Conservation (phyloP, 2,888 invertebrate genomes). For the Balanococcus diminutus region DNA sequence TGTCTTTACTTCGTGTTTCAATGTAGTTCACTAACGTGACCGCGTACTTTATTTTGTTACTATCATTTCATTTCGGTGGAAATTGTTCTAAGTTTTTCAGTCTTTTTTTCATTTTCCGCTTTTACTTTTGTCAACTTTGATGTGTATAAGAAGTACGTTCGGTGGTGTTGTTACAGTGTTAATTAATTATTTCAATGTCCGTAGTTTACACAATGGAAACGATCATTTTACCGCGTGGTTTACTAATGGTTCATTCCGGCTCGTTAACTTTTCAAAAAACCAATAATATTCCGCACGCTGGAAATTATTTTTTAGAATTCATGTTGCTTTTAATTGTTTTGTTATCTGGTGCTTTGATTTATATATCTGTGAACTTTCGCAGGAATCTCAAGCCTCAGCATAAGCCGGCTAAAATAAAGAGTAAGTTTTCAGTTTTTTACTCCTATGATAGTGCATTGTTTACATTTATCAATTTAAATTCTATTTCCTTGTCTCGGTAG, state of each 20-base stretch:
- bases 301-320: slow-evolving; percentile 35
- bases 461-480: background rate
- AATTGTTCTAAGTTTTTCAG: background rate
- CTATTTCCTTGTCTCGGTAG: background rate
- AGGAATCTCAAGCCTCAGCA: slow-evolving; percentile 27
- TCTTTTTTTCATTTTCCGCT: background rate
- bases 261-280: slow-evolving; percentile 44
- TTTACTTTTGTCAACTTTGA: background rate
- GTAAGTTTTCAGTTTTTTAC: too few relatives aligned
- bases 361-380: background rate
- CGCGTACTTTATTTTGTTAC: slow-evolving; percentile 12
- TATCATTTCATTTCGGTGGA: background rate
- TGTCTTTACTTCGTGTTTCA: slow-evolving; percentile 5
- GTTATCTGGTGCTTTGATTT: slow-evolving; percentile 1
- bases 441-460: background rate
- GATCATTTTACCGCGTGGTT: slow-evolving; percentile 42
- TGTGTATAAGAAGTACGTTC: background rate
- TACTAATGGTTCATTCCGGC: slow-evolving; percentile 40
- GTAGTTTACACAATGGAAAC: slow-evolving; percentile 25
- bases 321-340: slow-evolving; percentile 25
- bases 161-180: background rate
- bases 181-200: slow-evolving; percentile 37
- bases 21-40: background rate
- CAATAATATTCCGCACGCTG: slow-evolving; percentile 4
- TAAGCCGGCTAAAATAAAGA: slow-evolving; percentile 31